phyloP scores from a whole-genome alignment of 2,113 vertebrate species.

The Ursus arctos region DNA sequence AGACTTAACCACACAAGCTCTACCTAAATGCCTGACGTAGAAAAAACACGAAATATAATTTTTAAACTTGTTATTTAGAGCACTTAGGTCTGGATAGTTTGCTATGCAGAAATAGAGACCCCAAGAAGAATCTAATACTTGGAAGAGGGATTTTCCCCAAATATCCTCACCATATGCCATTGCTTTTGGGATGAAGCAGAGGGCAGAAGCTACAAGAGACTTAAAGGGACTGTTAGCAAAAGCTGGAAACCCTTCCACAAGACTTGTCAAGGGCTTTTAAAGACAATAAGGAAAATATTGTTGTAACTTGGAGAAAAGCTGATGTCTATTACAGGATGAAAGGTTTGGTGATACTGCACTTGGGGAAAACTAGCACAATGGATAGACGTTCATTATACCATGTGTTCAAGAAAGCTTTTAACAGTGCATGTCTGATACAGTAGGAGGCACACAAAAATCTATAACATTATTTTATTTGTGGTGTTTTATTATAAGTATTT shows the following conservation, averaged over 20 bases:
- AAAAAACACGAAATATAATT: not conserved
- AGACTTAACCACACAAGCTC: not conserved
- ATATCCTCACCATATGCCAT: not conserved
- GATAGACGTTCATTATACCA: too few species aligned
- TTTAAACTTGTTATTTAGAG: not conserved
- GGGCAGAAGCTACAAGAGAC: accelerated
- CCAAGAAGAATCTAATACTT: not conserved
- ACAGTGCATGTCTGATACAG: not conserved
- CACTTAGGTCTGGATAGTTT: not conserved
- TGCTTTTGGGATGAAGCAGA: not conserved
- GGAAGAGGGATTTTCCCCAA: not conserved
- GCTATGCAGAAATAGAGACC: not conserved
- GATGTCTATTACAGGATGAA: not conserved
- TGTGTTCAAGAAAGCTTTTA: not conserved
- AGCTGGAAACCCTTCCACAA: not conserved
- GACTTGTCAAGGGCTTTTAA: not conserved
- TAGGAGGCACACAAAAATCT: not conserved
- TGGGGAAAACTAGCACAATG: not conserved
- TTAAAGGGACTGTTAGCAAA: not conserved
- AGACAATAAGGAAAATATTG: not conserved
- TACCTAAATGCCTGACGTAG: not conserved
- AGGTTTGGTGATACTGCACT: not conserved
- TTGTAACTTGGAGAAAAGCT: not conserved
- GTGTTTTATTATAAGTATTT: not conserved
- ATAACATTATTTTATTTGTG: not conserved